Base-by-base conservation (phyloP, 2,113 vertebrate species). In the Xerus inauris region DNA sequence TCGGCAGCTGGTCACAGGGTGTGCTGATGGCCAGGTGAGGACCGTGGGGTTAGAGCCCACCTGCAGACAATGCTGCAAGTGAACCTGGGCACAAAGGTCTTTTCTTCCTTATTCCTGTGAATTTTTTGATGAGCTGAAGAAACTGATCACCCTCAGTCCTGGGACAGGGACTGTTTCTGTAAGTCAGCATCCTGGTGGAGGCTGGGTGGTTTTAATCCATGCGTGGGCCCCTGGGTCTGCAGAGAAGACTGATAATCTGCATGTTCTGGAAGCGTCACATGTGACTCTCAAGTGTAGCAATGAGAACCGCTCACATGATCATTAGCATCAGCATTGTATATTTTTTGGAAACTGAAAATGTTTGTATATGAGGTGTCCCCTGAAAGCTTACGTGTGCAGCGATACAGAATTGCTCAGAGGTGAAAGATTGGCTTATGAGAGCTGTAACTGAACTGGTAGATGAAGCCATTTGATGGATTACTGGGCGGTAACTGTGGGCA, bases 21-120 rank as follows among this genome's bases (percentile, higher is more conserved):
- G 99, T 97, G 94, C 98, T 72, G 98, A 99, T 54, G 99, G 99
- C 93, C 99, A 99, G 99, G 99, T 99, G 97, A 95, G 82, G 42
- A 0, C 64, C 6, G 0, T 8, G 6, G 0, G 1, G 16, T 5
- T 3, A 2, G 9, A 2, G 1, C 8, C 19, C 14, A 9, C 7
- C 20, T 32, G 40, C 57, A 51, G 3, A 20, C 1, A 0, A 8
- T 5, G 5, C 0, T 65, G 1, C 1, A 5, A 0, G 9, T 0
- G 54, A 24, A 4, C 24, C 0, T 28, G 69, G 8, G 3, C 22
- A 0, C 3, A 1, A 3, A 38, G 32, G 12, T 3, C 51, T 83
- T 26, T 5, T 10, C 28, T n/a, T 65, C 62, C 8, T 0, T 42
- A 4, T 14, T 19, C 0, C 42, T 32, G 45, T 19, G 73, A 35